These are phyloP conservation scores for Natrix natrix DNA, from an alignment of 2,797 vertebrate genomes.

Conservation along the genomic window DNA sequence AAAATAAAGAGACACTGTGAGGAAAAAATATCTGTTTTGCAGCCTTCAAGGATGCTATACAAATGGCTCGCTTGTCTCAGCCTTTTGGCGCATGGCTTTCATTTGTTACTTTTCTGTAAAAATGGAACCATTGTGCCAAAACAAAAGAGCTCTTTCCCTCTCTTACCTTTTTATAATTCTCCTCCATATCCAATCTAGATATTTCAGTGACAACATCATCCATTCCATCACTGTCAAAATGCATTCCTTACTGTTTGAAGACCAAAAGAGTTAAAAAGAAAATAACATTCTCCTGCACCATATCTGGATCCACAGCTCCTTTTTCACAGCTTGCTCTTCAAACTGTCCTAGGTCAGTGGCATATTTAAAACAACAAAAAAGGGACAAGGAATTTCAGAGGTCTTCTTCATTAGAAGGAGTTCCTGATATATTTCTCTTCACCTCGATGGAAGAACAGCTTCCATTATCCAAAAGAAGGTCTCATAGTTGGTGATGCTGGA, in stretches of 20 bases:
- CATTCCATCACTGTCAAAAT: constrained; percentile 76
- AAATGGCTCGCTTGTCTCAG: neutral
- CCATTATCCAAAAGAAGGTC: constrained; percentile 61
- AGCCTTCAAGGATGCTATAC: constrained; percentile 29
- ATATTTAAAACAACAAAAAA: neutral
- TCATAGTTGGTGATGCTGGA: constrained; percentile 50
- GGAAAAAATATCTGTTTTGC: constrained; percentile 16
- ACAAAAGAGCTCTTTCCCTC: constrained; percentile 52
- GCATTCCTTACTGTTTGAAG: constrained; percentile 68
- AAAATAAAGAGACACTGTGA: constrained; percentile 1
- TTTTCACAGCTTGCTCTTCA: constrained; percentile 15
- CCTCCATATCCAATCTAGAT: constrained; percentile 71
- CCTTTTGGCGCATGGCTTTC: neutral
- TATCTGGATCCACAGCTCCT: constrained; percentile 28
- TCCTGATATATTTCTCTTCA: constrained; percentile 49
- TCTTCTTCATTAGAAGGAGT: constrained; percentile 28
- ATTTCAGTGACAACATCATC: constrained; percentile 80
- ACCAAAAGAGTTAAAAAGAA: constrained; percentile 43
- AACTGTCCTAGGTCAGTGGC: constrained; percentile 6
- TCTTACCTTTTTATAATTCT: constrained; percentile 91
- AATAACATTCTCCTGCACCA: neutral
- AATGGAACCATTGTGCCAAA: constrained; percentile 43
- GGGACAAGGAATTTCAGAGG: neutral
- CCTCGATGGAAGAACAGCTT: constrained; percentile 68
- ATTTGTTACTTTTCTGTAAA: constrained; percentile 49